phyloP scores from a whole-genome alignment of 2,113 vertebrate genomes.

The Platysternon megacephalum region DNA sequence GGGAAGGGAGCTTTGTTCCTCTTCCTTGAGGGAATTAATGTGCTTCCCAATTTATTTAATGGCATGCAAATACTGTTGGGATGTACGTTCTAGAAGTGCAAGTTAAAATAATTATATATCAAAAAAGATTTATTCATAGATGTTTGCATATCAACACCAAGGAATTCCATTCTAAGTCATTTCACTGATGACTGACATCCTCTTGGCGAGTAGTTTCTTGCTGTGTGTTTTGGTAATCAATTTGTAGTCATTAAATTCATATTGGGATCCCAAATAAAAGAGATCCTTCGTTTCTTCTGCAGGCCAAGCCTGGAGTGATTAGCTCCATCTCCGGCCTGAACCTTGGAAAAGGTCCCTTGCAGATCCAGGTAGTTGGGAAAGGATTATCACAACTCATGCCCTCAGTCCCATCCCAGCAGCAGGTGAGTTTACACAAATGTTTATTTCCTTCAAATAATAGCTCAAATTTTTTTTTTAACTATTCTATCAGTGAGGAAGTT shows the following conservation, averaged over 20 bases:
- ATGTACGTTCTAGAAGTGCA: background rate
- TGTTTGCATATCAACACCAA: background rate
- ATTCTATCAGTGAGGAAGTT: background rate
- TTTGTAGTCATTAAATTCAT: background rate
- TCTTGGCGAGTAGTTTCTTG: background rate
- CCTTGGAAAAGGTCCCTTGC: conserved; percentile 77
- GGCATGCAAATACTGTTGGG: accelerated
- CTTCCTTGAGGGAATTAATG: accelerated
- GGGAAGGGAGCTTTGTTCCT: background rate
- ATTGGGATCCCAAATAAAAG: background rate
- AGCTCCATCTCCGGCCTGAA: conserved; percentile 79
- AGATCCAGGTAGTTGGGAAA: conserved; percentile 80
- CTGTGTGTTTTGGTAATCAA: background rate
- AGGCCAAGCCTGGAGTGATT: conserved; percentile 85
- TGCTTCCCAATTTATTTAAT: background rate
- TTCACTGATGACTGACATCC: background rate
- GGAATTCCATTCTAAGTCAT: background rate
- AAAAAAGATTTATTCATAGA: background rate
- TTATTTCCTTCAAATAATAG: background rate
- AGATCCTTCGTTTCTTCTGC: background rate
- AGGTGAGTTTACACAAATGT: conserved; percentile 54
- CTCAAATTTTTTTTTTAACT: too few relatives aligned
- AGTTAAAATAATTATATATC: accelerated
- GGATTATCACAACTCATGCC: conserved; percentile 76
- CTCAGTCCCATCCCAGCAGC: conserved; percentile 69